phyloP scores from a whole-genome alignment of 2,797 vertebrate genomes.

The Arnoldichthys spilopterus region DNA sequence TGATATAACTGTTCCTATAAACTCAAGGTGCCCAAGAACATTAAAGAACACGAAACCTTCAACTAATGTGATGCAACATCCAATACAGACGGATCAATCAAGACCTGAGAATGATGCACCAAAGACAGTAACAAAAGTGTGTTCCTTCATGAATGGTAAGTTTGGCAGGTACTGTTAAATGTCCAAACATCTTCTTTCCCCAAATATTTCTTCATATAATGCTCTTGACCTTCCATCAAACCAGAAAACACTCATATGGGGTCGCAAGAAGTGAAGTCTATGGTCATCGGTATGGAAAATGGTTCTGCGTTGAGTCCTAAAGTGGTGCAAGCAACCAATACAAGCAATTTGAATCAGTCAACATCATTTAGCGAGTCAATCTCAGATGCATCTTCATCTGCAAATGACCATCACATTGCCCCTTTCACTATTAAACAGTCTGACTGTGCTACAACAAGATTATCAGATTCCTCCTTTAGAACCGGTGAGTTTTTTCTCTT shows the following conservation, averaged over 20 bases:
- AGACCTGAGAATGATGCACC: background rate
- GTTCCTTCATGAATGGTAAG: slow-evolving; percentile 10
- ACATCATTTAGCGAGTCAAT: background rate
- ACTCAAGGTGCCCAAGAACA: background rate
- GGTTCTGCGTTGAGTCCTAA: background rate
- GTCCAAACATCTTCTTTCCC: background rate
- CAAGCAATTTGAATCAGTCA: background rate
- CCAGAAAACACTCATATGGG: slow-evolving; percentile 23
- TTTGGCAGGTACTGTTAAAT: background rate
- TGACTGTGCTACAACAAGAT: background rate
- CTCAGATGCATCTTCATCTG: background rate
- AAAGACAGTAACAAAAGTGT: background rate
- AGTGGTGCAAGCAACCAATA: background rate
- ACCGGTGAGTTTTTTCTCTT: slow-evolving; percentile 27
- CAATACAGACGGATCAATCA: background rate
- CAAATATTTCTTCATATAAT: background rate
- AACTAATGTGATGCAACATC: background rate
- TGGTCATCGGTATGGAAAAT: background rate
- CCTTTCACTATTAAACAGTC: background rate
- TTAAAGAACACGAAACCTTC: slow-evolving; percentile 1
- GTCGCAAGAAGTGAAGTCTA: background rate
- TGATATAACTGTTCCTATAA: background rate
- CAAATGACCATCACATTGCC: background rate
- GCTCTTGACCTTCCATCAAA: background rate
- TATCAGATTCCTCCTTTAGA: slow-evolving; percentile 31